phyloP scores from a whole-genome alignment of 1,140 invertebrate species.

The Drosophila yakuba region DNA sequence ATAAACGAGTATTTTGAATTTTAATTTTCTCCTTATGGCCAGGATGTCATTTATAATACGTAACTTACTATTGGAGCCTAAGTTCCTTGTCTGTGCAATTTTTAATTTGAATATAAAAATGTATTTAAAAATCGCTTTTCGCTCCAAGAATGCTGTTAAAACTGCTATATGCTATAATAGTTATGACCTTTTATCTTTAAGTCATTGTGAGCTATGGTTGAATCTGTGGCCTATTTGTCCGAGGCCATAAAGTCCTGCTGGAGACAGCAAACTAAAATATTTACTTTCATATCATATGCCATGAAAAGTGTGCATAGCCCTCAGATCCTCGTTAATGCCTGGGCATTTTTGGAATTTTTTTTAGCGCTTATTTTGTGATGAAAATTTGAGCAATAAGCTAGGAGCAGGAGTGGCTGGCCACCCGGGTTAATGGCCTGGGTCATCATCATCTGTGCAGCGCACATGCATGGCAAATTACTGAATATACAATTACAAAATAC shows the following conservation, averaged over 20 bases:
- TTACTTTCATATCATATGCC: conserved; percentile 46
- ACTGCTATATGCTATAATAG: no score
- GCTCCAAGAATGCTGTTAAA: no score
- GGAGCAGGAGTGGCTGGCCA: conserved; percentile 25
- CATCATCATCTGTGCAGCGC: conserved; percentile 45
- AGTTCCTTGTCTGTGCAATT: background rate
- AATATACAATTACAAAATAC: conserved; percentile 80
- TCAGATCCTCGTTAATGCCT: conserved; percentile 20
- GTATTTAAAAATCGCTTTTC: background rate
- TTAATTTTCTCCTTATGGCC: conserved; percentile 30
- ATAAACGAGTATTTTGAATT: conserved; percentile 34
- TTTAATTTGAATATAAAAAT: background rate
- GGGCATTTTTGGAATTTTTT: conserved; percentile 17
- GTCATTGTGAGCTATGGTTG: background rate
- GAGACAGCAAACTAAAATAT: conserved; percentile 34
- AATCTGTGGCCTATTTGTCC: conserved; percentile 7
- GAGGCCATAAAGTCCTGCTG: conserved; percentile 23
- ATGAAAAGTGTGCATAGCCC: conserved; percentile 11
- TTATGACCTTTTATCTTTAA: no score
- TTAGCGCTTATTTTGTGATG: conserved; percentile 7
- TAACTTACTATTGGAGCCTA: background rate
- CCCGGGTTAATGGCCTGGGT: conserved; percentile 51
- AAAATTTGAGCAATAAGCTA: conserved; percentile 1
- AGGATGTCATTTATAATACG: background rate
- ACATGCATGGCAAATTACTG: conserved; percentile 67